These are phyloP conservation scores for Myotis pilosus DNA, from an alignment of 2,797 vertebrate genomes.

Conservation along the genomic window DNA sequence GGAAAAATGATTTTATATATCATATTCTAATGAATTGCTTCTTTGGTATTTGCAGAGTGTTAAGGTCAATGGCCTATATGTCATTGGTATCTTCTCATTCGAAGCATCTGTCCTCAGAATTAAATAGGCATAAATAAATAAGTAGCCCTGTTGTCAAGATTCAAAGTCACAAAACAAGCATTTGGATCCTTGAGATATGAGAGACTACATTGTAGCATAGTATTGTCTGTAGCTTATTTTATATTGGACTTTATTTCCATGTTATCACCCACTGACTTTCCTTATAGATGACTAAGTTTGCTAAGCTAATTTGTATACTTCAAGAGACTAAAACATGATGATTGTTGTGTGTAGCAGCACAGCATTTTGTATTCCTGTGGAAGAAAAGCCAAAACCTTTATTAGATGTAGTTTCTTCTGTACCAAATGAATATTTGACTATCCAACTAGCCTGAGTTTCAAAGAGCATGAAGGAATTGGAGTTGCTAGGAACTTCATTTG, in stretches of 20 bases:
- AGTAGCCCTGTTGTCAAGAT: slow-evolving; percentile 76
- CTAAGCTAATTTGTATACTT: slow-evolving; percentile 19
- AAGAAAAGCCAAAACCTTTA: background rate
- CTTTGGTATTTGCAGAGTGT: slow-evolving; percentile 70
- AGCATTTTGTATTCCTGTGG: slow-evolving; percentile 14
- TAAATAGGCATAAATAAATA: slow-evolving; percentile 70
- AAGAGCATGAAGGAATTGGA: background rate
- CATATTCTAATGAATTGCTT: slow-evolving; percentile 66
- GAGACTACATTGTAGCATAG: slow-evolving; percentile 51
- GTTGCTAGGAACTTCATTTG: slow-evolving; percentile 41
- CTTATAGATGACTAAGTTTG: slow-evolving; percentile 53
- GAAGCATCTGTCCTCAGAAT: slow-evolving; percentile 70
- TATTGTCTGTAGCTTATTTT: slow-evolving; percentile 64
- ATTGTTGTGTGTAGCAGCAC: background rate
- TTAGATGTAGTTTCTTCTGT: slow-evolving; percentile 7
- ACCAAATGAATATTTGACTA: slow-evolving; percentile 30
- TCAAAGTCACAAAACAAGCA: slow-evolving; percentile 80
- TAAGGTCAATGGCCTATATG: slow-evolving; percentile 70
- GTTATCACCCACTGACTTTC: slow-evolving; percentile 65
- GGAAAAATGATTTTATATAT: slow-evolving; percentile 51
- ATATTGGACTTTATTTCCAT: slow-evolving; percentile 69
- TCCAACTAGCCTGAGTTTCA: slow-evolving; percentile 34
- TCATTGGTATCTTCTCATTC: slow-evolving; percentile 73
- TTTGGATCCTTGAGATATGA: slow-evolving; percentile 74
- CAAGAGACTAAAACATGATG: background rate